Percentiles rank a stretch among this genome's conserved stretches.
phyloP scores from a whole-genome alignment of 2,113 vertebrate genomes.

The Chionodraco myersi region DNA sequence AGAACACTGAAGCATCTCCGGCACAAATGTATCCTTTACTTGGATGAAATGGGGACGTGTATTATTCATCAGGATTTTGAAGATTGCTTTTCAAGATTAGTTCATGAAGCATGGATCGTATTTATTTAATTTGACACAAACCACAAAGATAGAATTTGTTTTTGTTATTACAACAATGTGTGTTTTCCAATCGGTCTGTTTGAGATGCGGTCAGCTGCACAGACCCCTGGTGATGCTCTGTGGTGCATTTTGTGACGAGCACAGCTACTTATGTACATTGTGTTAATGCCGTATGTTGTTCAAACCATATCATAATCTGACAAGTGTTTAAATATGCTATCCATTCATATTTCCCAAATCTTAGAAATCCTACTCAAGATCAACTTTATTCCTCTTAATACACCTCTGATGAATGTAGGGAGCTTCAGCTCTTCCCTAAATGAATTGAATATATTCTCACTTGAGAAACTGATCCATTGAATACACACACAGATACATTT shows the following conservation, averaged over 20 bases:
- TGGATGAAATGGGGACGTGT: not conserved
- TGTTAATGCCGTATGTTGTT: constrained; percentile 3
- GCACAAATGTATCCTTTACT: not conserved
- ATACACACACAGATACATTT: not conserved
- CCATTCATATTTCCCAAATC: not conserved
- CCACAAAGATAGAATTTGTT: not conserved
- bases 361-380: not conserved
- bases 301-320: not conserved
- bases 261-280: constrained; percentile 35
- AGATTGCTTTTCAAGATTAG: not conserved
- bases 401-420: constrained; percentile 3
- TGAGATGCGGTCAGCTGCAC: no score
- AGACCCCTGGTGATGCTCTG: not conserved
- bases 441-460: not conserved
- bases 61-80: not conserved
- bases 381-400: not conserved
- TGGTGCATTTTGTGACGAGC: constrained; percentile 23
- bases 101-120: not conserved
- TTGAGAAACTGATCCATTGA: not conserved
- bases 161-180: not conserved
- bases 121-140: not conserved
- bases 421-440: not conserved
- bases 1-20: not conserved
- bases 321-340: not conserved
- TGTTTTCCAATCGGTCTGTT: no score